Conservation (phyloP, 2,113 vertebrate species). For the Sprattus sprattus region DNA sequence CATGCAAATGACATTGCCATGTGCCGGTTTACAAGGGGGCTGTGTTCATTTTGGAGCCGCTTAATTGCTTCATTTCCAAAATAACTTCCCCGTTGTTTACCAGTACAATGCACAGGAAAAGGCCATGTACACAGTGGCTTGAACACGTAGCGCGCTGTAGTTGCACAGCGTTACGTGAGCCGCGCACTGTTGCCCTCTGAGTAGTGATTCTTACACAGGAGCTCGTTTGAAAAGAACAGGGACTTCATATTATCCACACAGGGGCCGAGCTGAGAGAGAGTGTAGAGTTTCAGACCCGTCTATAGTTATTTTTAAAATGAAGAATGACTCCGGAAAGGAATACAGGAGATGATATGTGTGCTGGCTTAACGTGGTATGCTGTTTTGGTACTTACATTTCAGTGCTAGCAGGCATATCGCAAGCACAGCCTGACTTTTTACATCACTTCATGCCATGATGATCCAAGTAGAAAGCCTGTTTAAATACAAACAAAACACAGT, state of each 20-base stretch:
- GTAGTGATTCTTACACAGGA: not conserved
- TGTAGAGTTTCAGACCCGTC: not conserved
- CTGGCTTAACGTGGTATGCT: not conserved
- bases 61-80: constrained; percentile 81
- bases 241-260: not conserved
- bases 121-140: constrained; percentile 48
- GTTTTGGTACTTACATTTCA: not conserved
- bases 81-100: constrained; percentile 77
- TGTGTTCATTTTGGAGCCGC: constrained; percentile 71
- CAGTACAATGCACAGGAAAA: constrained; percentile 50
- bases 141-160: constrained; percentile 12
- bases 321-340: not conserved
- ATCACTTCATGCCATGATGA: not conserved
- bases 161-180: constrained; percentile 34
- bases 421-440: not conserved
- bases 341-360: not conserved
- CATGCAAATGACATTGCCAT: constrained; percentile 79
- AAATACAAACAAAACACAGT: not conserved
- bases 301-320: constrained; percentile 7
- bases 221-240: not conserved
- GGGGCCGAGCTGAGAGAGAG: not conserved
- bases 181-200: constrained; percentile 19
- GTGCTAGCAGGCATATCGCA: not conserved
- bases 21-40: constrained; percentile 68
- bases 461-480: not conserved